phyloP scores from a whole-genome alignment of 1,140 invertebrate species.

The Xylocopa sonorina region DNA sequence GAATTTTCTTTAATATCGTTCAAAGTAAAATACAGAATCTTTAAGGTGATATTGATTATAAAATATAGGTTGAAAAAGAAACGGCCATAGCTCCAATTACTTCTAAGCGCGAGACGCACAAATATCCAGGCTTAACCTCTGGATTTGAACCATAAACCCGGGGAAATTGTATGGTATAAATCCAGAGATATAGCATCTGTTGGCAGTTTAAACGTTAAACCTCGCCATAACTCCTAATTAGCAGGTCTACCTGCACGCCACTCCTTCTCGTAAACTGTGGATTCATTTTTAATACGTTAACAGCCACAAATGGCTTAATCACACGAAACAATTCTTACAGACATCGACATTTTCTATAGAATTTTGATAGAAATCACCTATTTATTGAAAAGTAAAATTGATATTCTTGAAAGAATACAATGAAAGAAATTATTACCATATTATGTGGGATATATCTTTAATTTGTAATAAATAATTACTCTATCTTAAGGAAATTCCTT shows the following conservation, averaged over 20 bases:
- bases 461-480: no score
- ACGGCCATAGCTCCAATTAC: slow-evolving; percentile 33
- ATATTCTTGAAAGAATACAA: neutral
- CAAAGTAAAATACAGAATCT: neutral
- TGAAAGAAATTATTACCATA: no score
- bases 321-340: neutral
- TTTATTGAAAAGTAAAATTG: no score
- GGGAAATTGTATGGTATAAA: neutral
- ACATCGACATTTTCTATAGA: neutral
- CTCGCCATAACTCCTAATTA: slow-evolving; percentile 65
- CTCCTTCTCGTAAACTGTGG: neutral
- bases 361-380: no score
- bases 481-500: no score
- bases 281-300: slow-evolving; percentile 18
- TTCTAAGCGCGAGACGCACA: slow-evolving; percentile 25
- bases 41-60: neutral
- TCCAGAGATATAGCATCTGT: neutral
- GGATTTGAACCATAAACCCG: neutral
- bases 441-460: no score
- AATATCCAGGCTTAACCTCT: neutral
- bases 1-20: neutral
- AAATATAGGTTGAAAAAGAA: neutral
- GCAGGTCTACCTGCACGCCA: slow-evolving; percentile 18
- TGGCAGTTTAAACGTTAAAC: slow-evolving; percentile 51
- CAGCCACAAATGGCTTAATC: neutral